These are phyloP conservation scores for Nothoprocta perdicaria DNA, from an alignment of 2,113 vertebrate species.

Conservation along the genomic window DNA sequence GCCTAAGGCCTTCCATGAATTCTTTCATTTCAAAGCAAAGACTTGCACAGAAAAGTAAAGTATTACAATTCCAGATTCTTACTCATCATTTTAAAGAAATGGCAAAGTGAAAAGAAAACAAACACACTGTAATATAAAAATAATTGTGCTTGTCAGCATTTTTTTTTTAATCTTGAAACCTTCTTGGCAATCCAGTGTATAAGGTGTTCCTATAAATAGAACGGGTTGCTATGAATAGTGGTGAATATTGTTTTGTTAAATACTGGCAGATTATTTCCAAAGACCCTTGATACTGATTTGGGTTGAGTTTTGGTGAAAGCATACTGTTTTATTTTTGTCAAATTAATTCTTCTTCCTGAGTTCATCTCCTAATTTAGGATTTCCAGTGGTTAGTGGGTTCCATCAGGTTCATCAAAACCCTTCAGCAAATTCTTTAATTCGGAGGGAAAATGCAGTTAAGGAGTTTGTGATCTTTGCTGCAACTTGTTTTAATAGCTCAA, in stretches of 20 bases:
- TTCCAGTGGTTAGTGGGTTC: not conserved
- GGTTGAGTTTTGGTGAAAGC: not conserved
- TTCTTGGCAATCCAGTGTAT: not conserved
- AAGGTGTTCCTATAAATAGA: not conserved
- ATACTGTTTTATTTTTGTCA: not conserved
- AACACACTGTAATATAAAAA: not conserved
- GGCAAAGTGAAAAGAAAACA: not conserved
- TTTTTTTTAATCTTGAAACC: not conserved
- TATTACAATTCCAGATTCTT: not conserved
- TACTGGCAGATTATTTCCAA: not conserved
- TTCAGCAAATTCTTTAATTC: not conserved
- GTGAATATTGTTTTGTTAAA: not conserved
- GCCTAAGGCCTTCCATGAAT: not conserved
- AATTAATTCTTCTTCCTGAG: not conserved
- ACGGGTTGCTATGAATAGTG: not conserved
- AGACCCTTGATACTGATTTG: not conserved
- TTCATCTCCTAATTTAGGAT: accelerated
- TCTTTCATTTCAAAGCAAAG: not conserved
- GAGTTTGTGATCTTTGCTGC: not conserved
- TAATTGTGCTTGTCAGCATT: not conserved
- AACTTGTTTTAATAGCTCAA: not conserved
- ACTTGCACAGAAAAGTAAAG: not conserved
- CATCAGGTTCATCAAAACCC: not conserved
- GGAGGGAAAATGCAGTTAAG: not conserved
- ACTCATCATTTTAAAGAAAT: not conserved